phyloP scores from a whole-genome alignment of 2,888 invertebrate genomes.

The Agrypnus murinus region DNA sequence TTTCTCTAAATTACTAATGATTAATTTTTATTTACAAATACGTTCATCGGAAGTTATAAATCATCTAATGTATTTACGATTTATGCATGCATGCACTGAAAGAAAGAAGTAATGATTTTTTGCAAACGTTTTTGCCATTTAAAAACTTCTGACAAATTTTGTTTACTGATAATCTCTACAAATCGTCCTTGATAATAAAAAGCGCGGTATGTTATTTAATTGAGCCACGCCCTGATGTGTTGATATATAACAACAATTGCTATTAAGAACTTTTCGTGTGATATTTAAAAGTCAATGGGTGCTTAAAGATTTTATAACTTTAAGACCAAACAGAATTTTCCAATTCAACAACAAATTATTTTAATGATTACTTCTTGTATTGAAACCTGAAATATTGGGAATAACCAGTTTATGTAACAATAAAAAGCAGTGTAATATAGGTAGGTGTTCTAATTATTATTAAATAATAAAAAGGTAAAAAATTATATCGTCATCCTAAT shows the following conservation, averaged over 20 bases:
- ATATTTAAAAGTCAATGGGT: constrained; percentile 43
- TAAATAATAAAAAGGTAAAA: no score
- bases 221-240: constrained; percentile 39
- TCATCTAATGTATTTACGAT: neutral
- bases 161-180: constrained; percentile 32
- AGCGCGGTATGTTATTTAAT: constrained; percentile 33
- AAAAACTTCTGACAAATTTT: neutral
- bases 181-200: constrained; percentile 44
- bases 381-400: no score
- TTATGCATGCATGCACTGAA: no score
- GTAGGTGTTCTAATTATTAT: no score
- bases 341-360: no score
- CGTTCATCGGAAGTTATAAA: constrained; percentile 22
- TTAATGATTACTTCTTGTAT: no score
- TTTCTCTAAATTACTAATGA: neutral
- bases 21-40: constrained; percentile 17
- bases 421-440: no score
- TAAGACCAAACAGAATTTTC: no score
- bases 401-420: no score
- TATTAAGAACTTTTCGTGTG: constrained; percentile 32
- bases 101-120: no score
- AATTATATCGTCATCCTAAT: no score
- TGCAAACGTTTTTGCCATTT: no score
- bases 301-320: constrained; percentile 2
- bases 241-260: constrained; percentile 32